Conservation (phyloP, 2,888 invertebrate species). For the Conops quadrifasciatus region DNA sequence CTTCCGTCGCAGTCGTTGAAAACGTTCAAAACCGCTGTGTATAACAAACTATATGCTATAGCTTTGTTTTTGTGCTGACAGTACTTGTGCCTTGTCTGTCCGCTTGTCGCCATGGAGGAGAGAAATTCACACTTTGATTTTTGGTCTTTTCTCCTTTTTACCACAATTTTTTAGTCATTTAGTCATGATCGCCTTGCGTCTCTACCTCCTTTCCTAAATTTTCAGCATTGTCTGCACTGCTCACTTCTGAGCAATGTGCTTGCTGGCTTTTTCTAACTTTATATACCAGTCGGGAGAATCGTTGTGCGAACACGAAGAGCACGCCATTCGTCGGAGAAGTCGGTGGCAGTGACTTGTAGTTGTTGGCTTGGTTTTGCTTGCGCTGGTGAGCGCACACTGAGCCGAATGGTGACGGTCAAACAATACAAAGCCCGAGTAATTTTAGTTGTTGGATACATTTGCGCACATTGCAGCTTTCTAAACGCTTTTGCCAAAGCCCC, state of each 20-base stretch:
- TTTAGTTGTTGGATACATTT: neutral
- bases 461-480: conserved; percentile 8
- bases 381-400: conserved; percentile 4
- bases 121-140: conserved; percentile 21
- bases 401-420: conserved; percentile 18
- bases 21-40: neutral
- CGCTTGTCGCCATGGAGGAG: conserved; percentile 14
- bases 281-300: neutral
- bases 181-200: neutral
- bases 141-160: conserved; percentile 8
- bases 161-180: conserved; percentile 10
- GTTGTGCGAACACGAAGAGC: neutral
- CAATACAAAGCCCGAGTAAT: neutral
- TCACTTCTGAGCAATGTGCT: neutral
- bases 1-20: neutral
- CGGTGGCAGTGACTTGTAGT: conserved; percentile 40
- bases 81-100: neutral
- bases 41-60: neutral
- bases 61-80: conserved; percentile 13
- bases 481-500: conserved; percentile 10
- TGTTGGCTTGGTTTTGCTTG: conserved; percentile 45
- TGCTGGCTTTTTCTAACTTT: conserved; percentile 16
- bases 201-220: neutral
- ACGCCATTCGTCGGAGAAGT: conserved; percentile 45
- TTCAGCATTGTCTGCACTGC: neutral